Conservation (phyloP, 2,888 invertebrate species). For the Ectobius pallidus region DNA sequence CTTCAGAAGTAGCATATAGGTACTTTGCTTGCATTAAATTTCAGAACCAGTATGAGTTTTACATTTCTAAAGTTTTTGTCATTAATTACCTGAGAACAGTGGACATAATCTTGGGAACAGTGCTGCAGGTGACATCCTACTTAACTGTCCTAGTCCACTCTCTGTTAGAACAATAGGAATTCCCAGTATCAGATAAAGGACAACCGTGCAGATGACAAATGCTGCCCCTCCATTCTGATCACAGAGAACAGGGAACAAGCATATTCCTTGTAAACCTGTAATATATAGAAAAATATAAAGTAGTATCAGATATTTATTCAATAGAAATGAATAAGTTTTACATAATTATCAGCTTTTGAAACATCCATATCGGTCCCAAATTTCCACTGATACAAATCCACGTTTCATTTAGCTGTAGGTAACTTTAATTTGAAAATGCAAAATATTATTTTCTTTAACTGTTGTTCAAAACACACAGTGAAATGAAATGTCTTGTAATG, state of each 20-base stretch:
- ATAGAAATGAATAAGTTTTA: neutral
- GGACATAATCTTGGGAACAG: constrained; percentile 22
- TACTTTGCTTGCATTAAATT: too few relatives aligned
- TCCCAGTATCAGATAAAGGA: constrained; percentile 11
- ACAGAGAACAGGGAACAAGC: constrained; percentile 24
- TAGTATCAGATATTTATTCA: neutral
- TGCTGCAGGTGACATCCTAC: constrained; percentile 6
- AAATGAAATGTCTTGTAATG: too few relatives aligned
- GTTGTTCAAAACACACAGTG: too few relatives aligned
- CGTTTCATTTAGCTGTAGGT: neutral
- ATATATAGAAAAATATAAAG: neutral
- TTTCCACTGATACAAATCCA: too few relatives aligned
- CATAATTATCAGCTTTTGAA: too few relatives aligned
- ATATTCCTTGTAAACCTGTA: constrained; percentile 18
- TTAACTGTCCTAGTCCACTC: constrained; percentile 17
- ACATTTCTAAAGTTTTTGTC: neutral
- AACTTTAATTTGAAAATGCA: too few relatives aligned
- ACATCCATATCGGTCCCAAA: too few relatives aligned
- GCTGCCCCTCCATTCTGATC: constrained; percentile 17
- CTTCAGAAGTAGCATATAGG: too few relatives aligned
- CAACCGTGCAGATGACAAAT: constrained; percentile 6
- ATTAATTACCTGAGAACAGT: constrained; percentile 6
- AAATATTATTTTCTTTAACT: too few relatives aligned
- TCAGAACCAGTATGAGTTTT: too few relatives aligned
- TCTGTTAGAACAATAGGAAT: constrained; percentile 20